Evolutionary conservation across 2,888 invertebrate species (phyloP), one percentile per base, ranked within the genome.

Genomic region (Choristoneura rosaceana): DNA sequence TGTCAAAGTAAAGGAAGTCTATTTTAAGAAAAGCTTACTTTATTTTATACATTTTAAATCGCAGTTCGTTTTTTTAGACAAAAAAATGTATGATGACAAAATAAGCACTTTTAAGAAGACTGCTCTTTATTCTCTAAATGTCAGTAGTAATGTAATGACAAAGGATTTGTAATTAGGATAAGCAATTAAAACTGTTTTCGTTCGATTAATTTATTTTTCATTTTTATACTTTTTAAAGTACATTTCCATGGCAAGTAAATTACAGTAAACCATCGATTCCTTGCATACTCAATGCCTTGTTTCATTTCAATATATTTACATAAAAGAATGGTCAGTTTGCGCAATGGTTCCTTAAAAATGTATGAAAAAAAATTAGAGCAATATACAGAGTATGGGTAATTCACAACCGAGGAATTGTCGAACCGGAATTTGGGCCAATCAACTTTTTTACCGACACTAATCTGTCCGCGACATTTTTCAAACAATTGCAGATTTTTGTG

Each of bases 171-270:
- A 58, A 68, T 41, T 59, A 62, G 43, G 25, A 43, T 41, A 34
- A 50, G 38, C 9, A 68, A 71, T 41, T 58, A 73, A 69, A 73
- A 63, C 25, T 14, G 33, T 73, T 60, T 69, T 64, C 50, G 60
- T 73, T 69, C 9, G 41, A 69, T 52, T 71, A 10, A 70, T 64
- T 67, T 64, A 69, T 67, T 71, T 74, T 74, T 73, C 38, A 59
- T 74, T 74, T 63, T 68, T 58, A 78, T 76, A 76, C 74, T 73
- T 70, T 64, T 55, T 71, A 79, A 80, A 78, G 71, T 78, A 78
- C 74, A 78, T 73, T 76, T 66, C 76, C 50, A 80, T 80, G 81
- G 81, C 81, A 81, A 81, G 81, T 79, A 78, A 69, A 67, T 73
- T 69, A 71, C 66, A 74, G 33, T 63, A 75, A 55, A 70, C 71